phyloP scores from a whole-genome alignment of 1,140 invertebrate genomes.

The Asbolus verrucosus region DNA sequence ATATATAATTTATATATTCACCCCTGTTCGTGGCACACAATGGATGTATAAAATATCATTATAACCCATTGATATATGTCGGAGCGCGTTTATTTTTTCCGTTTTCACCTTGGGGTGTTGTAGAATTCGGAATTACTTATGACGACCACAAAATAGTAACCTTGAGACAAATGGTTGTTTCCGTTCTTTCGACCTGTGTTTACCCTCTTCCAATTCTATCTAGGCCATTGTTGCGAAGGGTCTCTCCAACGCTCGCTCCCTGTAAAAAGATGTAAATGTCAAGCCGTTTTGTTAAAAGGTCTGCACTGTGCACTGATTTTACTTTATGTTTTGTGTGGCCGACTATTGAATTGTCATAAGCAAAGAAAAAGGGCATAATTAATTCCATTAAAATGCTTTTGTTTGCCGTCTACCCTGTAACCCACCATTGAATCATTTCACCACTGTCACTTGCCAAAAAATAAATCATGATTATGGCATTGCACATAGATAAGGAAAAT shows the following conservation, averaged over 20 bases:
- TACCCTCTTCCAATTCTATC: constrained; percentile 41
- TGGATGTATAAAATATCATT: constrained; percentile 51
- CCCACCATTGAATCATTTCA: constrained; percentile 31
- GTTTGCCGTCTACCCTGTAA: constrained; percentile 10
- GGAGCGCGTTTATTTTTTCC: constrained; percentile 38
- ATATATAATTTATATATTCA: constrained; percentile 56
- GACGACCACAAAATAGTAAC: constrained; percentile 41
- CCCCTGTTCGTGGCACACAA: constrained; percentile 48
- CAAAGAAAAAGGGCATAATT: constrained; percentile 32
- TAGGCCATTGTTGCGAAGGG: constrained; percentile 29
- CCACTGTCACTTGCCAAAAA: too few relatives aligned
- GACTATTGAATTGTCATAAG: constrained; percentile 38
- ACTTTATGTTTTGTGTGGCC: constrained; percentile 33
- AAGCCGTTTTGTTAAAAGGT: constrained; percentile 34
- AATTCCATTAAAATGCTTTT: constrained; percentile 24
- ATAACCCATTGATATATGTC: constrained; percentile 51
- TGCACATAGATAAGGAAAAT: too few relatives aligned
- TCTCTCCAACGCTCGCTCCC: not conserved
- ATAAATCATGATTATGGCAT: too few relatives aligned
- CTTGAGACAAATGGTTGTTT: constrained; percentile 46
- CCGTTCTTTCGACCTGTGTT: constrained; percentile 41
- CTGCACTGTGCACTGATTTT: constrained; percentile 22
- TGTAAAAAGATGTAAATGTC: constrained; percentile 36
- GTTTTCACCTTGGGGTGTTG: constrained; percentile 21
- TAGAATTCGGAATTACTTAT: constrained; percentile 37